phyloP scores from a whole-genome alignment of 2,797 vertebrate genomes.

The Tenualosa thibaudeaui region DNA sequence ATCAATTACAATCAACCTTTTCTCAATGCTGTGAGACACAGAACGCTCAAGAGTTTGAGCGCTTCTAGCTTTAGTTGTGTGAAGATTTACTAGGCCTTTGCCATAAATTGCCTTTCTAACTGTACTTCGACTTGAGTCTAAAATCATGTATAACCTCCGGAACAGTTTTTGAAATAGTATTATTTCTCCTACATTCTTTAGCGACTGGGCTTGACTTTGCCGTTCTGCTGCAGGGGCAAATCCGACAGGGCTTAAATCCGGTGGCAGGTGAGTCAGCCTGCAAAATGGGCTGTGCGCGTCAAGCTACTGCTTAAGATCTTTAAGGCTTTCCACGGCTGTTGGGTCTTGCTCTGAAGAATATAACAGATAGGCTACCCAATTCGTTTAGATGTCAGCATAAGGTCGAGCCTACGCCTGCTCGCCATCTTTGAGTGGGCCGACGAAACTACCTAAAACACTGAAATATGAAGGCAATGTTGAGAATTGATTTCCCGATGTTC shows the following conservation, averaged over 20 bases:
- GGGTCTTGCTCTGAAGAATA: slow-evolving; percentile 10
- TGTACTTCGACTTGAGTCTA: no score
- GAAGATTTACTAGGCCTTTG: neutral
- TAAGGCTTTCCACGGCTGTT: slow-evolving; percentile 11
- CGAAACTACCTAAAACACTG: neutral
- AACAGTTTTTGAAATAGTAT: neutral
- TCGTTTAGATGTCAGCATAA: slow-evolving; percentile 9
- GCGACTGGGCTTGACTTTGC: slow-evolving; percentile 20
- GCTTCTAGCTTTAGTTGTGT: neutral
- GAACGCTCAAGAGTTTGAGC: neutral
- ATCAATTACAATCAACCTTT: neutral
- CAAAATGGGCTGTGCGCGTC: neutral
- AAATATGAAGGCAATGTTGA: neutral
- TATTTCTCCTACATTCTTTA: slow-evolving; percentile 1
- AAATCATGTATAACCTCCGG: neutral
- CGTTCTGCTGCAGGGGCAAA: slow-evolving; percentile 9
- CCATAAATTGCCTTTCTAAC: no score
- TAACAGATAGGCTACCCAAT: neutral
- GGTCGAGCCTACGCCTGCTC: neutral
- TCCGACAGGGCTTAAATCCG: slow-evolving; percentile 13
- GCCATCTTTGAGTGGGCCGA: neutral
- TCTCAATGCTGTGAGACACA: neutral
- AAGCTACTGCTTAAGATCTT: slow-evolving; percentile 12
- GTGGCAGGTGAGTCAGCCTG: slow-evolving; percentile 22
- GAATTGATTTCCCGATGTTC: neutral